Percentiles rank a stretch among this genome's conserved stretches.
phyloP scores from a whole-genome alignment of 2,113 vertebrate genomes.

The Hystrix brachyura region DNA sequence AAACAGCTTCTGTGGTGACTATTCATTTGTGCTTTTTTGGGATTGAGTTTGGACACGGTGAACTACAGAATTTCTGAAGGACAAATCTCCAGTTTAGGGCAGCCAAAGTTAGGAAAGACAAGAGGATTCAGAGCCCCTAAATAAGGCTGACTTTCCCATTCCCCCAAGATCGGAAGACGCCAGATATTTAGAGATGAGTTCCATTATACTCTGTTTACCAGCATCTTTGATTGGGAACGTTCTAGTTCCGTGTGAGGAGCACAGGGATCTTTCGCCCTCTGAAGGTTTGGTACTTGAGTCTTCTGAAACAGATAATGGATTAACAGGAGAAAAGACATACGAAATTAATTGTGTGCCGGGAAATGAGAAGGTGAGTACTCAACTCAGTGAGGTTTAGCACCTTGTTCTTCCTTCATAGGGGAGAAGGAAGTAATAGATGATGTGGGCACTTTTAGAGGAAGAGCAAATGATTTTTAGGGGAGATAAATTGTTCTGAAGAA shows the following conservation, averaged over 20 bases:
- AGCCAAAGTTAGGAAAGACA: background rate
- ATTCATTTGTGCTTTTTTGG: conserved; percentile 14
- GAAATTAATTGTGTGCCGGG: background rate
- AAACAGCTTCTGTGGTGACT: background rate
- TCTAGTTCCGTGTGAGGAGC: background rate
- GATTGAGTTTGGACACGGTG: background rate
- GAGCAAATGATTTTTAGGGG: background rate
- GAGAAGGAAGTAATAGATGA: background rate
- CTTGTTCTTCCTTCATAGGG: background rate
- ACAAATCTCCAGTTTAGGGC: background rate
- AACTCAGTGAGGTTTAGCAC: background rate
- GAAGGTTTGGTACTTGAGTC: background rate
- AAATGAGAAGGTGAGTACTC: background rate
- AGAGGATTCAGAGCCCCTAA: background rate
- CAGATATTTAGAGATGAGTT: background rate
- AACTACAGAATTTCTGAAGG: background rate
- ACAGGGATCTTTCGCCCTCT: background rate
- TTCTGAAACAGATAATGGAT: background rate
- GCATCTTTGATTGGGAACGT: background rate
- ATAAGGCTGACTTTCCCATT: background rate
- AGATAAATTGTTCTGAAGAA: background rate
- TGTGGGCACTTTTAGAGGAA: background rate
- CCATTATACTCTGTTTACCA: background rate
- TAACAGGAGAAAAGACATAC: background rate
- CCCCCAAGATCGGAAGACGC: background rate